A percentile compares a stretch with the other conserved stretches of the same genome.
Conservation (phyloP, 2,113 vertebrate genomes). For the Calypte anna region DNA sequence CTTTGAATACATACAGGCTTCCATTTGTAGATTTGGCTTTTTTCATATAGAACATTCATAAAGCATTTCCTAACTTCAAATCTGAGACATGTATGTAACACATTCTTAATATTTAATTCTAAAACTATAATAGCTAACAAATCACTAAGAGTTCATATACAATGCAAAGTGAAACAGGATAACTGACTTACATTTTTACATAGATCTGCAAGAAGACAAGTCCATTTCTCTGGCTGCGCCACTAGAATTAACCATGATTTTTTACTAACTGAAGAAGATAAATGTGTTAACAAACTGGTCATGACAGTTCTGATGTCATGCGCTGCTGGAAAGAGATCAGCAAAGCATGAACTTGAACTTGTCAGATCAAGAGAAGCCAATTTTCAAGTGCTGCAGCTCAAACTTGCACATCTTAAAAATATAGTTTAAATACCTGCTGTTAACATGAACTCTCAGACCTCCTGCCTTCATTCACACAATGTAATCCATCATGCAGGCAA, state of each 20-base stretch:
- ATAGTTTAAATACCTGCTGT: background rate
- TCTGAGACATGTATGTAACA: background rate
- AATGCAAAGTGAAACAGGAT: background rate
- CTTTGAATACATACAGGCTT: background rate
- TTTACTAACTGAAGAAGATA: conserved; percentile 33
- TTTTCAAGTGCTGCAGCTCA: conserved; percentile 32
- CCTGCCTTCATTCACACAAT: background rate
- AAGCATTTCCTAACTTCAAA: background rate
- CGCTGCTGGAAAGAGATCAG: conserved; percentile 8
- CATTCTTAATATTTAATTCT: background rate
- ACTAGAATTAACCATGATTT: background rate
- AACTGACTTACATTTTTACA: background rate
- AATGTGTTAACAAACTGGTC: conserved; percentile 58
- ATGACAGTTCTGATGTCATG: conserved; percentile 33
- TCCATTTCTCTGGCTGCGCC: background rate
- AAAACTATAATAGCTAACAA: background rate
- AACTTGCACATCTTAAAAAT: conserved; percentile 14
- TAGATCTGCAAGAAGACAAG: background rate
- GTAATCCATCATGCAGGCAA: background rate
- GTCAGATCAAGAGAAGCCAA: conserved; percentile 15
- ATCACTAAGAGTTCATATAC: background rate
- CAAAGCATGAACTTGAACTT: conserved; percentile 41
- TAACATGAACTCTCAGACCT: background rate
- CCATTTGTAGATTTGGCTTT: background rate
- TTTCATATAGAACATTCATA: background rate